Conservation (phyloP, 2,797 vertebrate genomes). For the Todus mexicanus region DNA sequence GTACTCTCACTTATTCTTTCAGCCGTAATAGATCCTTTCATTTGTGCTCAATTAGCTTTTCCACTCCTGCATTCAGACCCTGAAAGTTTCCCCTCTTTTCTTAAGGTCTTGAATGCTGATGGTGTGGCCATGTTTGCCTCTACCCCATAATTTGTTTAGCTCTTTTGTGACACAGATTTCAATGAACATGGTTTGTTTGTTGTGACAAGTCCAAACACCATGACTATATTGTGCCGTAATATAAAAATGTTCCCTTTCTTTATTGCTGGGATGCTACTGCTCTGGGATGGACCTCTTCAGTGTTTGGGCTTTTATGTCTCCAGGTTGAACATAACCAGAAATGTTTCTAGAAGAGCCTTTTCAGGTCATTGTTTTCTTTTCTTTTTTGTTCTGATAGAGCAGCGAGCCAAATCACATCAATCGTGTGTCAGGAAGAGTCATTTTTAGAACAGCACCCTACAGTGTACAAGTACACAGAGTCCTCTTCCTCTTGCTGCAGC, state of each 20-base stretch:
- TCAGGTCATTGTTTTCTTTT: background rate
- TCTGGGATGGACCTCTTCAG: constrained; percentile 13
- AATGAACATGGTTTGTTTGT: constrained; percentile 67
- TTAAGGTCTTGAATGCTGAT: constrained; percentile 56
- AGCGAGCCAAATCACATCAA: background rate
- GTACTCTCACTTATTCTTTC: background rate
- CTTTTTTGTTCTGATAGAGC: background rate
- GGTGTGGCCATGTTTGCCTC: constrained; percentile 19
- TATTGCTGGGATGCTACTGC: background rate
- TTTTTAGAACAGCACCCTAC: background rate
- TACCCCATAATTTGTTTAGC: constrained; percentile 59
- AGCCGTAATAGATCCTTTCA: constrained; percentile 25
- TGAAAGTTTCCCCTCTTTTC: constrained; percentile 45
- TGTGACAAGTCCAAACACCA: constrained; percentile 58
- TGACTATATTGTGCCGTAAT: constrained; percentile 17
- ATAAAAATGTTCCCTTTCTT: constrained; percentile 51
- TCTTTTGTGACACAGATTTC: constrained; percentile 55
- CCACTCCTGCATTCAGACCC: constrained; percentile 47
- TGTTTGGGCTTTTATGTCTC: background rate
- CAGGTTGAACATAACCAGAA: background rate
- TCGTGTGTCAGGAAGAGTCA: background rate
- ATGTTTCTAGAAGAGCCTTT: background rate
- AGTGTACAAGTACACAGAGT: background rate
- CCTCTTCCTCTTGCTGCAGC: background rate
- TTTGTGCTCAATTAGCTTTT: constrained; percentile 36